Conservation (phyloP, 2,888 invertebrate genomes). For the Eilema griseolum region DNA sequence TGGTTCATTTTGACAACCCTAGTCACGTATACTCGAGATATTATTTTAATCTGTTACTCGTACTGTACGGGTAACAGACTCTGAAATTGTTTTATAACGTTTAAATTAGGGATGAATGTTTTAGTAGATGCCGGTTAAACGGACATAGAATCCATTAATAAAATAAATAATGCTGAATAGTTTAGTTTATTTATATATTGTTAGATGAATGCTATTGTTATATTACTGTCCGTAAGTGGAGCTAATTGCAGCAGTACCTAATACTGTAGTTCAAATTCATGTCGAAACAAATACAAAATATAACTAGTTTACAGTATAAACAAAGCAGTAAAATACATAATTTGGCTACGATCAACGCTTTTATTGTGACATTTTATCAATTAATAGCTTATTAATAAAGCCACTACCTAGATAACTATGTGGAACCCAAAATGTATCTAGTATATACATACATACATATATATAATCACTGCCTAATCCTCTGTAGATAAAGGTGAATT, state of each 20-base stretch:
- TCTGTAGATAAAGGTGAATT: too few species aligned
- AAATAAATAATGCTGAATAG: neutral
- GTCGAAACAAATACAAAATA: neutral
- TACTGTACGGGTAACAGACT: conserved; percentile 22
- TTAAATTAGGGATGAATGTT: conserved; percentile 9
- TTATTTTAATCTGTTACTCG: conserved; percentile 40
- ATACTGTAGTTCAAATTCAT: too few species aligned
- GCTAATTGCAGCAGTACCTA: too few species aligned
- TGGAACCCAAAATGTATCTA: too few species aligned
- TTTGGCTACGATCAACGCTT: neutral
- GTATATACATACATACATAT: too few species aligned
- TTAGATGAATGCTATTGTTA: too few species aligned
- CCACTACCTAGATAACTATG: too few species aligned
- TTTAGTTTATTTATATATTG: too few species aligned
- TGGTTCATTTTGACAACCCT: neutral
- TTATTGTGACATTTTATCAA: too few species aligned
- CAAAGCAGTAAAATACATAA: neutral
- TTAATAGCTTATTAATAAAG: too few species aligned
- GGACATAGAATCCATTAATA: conserved; percentile 2
- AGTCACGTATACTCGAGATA: conserved; percentile 24
- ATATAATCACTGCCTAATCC: too few species aligned
- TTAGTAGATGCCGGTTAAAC: neutral
- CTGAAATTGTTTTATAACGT: conserved; percentile 13
- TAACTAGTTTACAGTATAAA: neutral
- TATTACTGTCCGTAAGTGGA: too few species aligned